Evolutionary conservation across 2,113 vertebrate genomes (phyloP).

Genomic region (Ameiurus melas): DNA sequence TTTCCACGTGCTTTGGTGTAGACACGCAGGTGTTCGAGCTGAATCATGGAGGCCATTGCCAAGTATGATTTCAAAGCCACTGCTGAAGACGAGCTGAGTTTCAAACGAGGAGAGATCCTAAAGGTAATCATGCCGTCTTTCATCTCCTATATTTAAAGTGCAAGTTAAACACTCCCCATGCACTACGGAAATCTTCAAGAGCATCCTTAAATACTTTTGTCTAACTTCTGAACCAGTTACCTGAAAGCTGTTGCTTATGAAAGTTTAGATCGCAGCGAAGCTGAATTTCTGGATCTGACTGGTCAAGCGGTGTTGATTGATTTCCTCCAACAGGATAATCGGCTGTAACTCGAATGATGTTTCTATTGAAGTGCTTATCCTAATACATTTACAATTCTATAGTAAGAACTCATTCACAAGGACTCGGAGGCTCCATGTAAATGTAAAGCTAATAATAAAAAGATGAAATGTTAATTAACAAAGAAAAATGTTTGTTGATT

Average conservation of each 20-base stretch:
- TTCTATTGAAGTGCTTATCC: background rate
- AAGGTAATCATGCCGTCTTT: constrained; percentile 78
- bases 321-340: rapidly evolving
- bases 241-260: too few relatives aligned
- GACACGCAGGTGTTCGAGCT: constrained; percentile 29
- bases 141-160: background rate
- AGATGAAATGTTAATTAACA: background rate
- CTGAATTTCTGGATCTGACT: background rate
- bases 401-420: background rate
- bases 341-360: background rate
- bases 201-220: background rate
- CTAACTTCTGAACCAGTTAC: background rate
- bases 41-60: constrained; percentile 95
- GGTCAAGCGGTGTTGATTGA: background rate
- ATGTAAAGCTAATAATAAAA: background rate
- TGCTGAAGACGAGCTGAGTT: constrained; percentile 98
- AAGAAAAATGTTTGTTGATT: background rate
- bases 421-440: background rate
- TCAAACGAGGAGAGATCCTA: constrained; percentile 96
- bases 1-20: constrained; percentile 24
- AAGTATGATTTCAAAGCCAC: constrained; percentile 99
- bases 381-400: background rate
- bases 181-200: background rate
- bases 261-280: too few relatives aligned
- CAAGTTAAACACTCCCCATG: background rate